Evolutionary conservation across 2,888 invertebrate genomes (phyloP).

Genomic region (Acanthacorydalis orientalis): DNA sequence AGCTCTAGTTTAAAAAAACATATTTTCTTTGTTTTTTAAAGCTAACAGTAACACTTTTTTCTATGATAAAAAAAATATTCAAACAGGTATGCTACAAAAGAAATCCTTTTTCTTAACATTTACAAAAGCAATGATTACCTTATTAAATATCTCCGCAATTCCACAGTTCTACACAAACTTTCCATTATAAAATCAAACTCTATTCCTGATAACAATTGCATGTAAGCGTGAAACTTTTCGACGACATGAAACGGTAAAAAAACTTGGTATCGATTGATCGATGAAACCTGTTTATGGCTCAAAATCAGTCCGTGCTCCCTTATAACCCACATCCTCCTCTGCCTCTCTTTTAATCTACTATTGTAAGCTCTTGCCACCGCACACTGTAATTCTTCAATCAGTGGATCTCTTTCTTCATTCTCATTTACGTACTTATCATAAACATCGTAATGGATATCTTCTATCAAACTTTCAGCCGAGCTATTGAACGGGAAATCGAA

Average conservation of each 20-base stretch:
- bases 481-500: slow-evolving; percentile 73
- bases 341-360: slow-evolving; percentile 54
- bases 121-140: not conserved
- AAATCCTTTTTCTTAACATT: not conserved
- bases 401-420: slow-evolving; percentile 21
- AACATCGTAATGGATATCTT: slow-evolving; percentile 19
- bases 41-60: too few species aligned
- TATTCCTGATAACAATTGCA: slow-evolving; percentile 55
- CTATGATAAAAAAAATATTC: too few species aligned
- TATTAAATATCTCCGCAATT: not conserved
- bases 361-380: slow-evolving; percentile 60
- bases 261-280: slow-evolving; percentile 50
- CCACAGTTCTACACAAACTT: slow-evolving; percentile 33
- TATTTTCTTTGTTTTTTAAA: too few species aligned
- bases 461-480: slow-evolving; percentile 56
- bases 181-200: slow-evolving; percentile 66
- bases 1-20: too few species aligned
- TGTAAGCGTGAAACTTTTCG: slow-evolving; percentile 50
- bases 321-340: slow-evolving; percentile 53
- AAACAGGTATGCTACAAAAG: too few species aligned
- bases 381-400: slow-evolving; percentile 47
- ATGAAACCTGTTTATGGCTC: slow-evolving; percentile 47
- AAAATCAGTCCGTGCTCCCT: slow-evolving; percentile 65
- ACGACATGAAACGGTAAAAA: slow-evolving; percentile 37
- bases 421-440: slow-evolving; percentile 24